Conservation (phyloP, 1,140 invertebrate species). For the Bombus sibiricus region DNA sequence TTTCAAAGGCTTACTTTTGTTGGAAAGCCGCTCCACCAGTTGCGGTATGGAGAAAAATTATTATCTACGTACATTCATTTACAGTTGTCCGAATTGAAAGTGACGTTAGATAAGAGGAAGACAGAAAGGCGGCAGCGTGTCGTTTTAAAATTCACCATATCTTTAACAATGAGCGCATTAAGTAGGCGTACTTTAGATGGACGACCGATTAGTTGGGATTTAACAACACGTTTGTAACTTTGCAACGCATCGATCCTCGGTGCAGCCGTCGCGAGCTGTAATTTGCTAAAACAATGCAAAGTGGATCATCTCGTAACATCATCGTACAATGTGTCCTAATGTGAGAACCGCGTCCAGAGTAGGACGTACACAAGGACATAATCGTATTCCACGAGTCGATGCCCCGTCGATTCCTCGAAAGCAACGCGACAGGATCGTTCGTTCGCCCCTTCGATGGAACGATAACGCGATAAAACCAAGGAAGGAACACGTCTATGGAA, state of each 20-base stretch:
- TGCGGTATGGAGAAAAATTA: neutral
- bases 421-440: neutral
- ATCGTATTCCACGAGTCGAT: constrained; percentile 26
- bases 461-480: constrained; percentile 50
- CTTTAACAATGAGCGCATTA: neutral
- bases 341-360: neutral
- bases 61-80: no score
- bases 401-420: constrained; percentile 17
- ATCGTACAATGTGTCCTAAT: neutral
- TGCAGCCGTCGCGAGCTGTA: neutral
- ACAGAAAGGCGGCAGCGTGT: no score
- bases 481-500: constrained; percentile 11
- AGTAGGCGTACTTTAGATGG: neutral
- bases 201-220: constrained; percentile 1
- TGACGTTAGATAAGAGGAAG: no score
- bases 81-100: no score
- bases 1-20: neutral
- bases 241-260: constrained; percentile 22
- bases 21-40: no score
- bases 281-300: constrained; percentile 34
- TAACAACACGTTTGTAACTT: constrained; percentile 27
- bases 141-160: neutral
- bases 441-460: constrained; percentile 27
- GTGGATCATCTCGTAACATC: constrained; percentile 6
- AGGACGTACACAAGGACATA: neutral